Evolutionary conservation across 2,888 invertebrate genomes (phyloP).

Genomic region (Leptura quadrifasciata): DNA sequence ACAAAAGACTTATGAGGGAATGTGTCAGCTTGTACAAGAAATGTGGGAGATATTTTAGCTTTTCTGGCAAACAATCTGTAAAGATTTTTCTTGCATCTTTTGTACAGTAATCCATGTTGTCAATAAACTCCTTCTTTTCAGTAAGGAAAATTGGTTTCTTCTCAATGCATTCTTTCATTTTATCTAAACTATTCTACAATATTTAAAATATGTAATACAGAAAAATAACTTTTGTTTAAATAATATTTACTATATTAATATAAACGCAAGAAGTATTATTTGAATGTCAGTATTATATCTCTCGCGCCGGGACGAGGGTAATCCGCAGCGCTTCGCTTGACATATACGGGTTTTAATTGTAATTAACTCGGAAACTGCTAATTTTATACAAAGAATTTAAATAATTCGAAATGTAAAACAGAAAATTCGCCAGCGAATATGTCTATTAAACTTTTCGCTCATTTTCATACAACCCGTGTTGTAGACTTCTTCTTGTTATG

Average conservation of each 20-base stretch:
- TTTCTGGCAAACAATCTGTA: constrained; percentile 25
- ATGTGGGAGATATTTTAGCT: constrained; percentile 24
- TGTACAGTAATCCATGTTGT: constrained; percentile 18
- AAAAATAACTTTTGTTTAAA: background rate
- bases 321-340: no score
- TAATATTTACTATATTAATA: background rate
- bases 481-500: no score
- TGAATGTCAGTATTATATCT: no score
- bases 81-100: background rate
- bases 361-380: no score
- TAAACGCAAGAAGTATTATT: no score
- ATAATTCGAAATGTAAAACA: no score
- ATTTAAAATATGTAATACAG: background rate
- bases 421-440: no score
- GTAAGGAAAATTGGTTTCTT: constrained; percentile 18
- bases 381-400: no score
- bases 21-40: constrained; percentile 10
- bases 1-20: constrained; percentile 26
- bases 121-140: constrained; percentile 21
- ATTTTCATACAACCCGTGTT: no score
- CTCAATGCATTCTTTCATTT: background rate
- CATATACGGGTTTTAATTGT: no score
- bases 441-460: no score
- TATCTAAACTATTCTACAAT: constrained; percentile 1
- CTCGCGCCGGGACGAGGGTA: no score